Percentiles rank a stretch among this genome's conserved stretches.
Conservation (phyloP, 2,113 vertebrate species). For the Ctenodactylus gundi region DNA sequence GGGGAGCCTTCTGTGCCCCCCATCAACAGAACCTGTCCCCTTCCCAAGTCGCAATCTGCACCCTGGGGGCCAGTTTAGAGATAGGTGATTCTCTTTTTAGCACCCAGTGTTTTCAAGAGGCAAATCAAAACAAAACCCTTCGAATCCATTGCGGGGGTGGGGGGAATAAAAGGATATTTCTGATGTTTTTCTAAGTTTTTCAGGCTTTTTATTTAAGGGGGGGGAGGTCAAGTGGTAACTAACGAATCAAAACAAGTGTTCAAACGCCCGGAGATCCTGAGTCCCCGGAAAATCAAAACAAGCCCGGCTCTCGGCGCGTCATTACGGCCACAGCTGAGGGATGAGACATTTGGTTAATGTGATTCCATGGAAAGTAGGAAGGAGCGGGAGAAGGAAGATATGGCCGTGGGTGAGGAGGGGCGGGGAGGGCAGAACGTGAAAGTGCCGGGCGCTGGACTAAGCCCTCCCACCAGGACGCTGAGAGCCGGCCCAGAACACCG, state of each 20-base stretch:
- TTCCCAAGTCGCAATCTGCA: background rate
- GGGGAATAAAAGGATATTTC: conserved; percentile 75
- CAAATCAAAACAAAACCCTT: conserved; percentile 73
- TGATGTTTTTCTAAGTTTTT: conserved; percentile 80
- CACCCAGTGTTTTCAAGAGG: conserved; percentile 27
- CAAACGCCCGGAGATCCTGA: conserved; percentile 61
- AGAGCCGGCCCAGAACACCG: background rate
- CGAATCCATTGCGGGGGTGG: conserved; percentile 51
- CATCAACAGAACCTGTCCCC: fast-evolving
- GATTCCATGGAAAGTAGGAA: conserved; percentile 76
- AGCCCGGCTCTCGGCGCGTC: conserved; percentile 64
- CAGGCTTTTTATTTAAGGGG: conserved; percentile 72
- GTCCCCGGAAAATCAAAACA: conserved; percentile 74
- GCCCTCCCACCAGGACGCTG: background rate
- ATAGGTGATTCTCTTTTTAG: background rate
- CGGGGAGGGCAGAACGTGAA: background rate
- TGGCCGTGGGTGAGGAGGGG: conserved; percentile 35
- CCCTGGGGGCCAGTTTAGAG: background rate
- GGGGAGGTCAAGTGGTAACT: conserved; percentile 59
- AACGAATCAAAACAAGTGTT: conserved; percentile 64
- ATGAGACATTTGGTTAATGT: conserved; percentile 77
- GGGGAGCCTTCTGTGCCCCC: background rate
- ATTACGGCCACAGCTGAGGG: conserved; percentile 67
- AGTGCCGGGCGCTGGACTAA: fast-evolving
- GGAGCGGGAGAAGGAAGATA: conserved; percentile 58